Conservation (phyloP, 1,140 invertebrate species). For the Drosophila repletoides region DNA sequence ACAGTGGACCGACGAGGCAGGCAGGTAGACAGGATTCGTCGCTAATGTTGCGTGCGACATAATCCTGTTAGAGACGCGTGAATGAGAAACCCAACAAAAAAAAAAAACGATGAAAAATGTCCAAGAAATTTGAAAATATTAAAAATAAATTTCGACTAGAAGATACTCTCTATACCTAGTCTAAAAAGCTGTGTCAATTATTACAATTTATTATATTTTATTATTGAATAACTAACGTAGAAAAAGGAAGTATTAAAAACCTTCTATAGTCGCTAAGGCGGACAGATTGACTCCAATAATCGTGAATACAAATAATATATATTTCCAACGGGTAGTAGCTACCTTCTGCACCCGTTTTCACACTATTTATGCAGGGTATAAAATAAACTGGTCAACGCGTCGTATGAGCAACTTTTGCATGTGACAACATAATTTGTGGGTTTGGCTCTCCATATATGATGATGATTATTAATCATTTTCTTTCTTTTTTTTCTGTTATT, state of each 20-base stretch:
- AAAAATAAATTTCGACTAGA: not conserved
- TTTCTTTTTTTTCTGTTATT: constrained; percentile 27
- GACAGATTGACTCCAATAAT: no score
- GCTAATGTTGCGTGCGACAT: constrained; percentile 76
- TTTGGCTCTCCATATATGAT: constrained; percentile 33
- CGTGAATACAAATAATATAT: no score
- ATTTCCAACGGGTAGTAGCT: no score
- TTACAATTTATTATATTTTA: no score
- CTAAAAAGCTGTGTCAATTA: no score
- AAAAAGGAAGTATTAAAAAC: no score
- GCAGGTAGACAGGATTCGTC: constrained; percentile 35
- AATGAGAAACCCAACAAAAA: constrained; percentile 44
- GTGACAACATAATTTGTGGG: constrained; percentile 80
- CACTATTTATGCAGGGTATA: no score
- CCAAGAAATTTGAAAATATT: not conserved
- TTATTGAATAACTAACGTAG: no score
- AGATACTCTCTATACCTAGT: no score
- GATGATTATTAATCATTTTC: constrained; percentile 69
- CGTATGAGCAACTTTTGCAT: constrained; percentile 56
- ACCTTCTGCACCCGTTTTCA: no score
- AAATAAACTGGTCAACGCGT: constrained; percentile 2
- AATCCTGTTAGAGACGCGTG: constrained; percentile 75
- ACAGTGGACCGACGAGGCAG: not conserved
- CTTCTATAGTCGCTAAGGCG: no score
- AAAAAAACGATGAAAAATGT: not conserved